phyloP scores from a whole-genome alignment of 2,797 vertebrate genomes.

The Neosalanx taihuensis region DNA sequence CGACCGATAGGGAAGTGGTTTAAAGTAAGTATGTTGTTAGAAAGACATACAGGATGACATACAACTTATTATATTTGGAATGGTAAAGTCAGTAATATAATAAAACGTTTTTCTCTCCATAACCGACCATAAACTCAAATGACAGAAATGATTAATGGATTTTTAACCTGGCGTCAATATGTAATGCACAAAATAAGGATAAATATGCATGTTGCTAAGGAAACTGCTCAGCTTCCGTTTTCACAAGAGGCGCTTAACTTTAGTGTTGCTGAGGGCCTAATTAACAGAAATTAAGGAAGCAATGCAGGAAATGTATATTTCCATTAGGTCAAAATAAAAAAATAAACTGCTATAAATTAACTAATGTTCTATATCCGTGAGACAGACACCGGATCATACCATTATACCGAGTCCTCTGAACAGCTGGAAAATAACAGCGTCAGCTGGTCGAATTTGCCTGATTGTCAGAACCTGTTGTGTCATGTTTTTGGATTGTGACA shows the following conservation, averaged over 20 bases:
- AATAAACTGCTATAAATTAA: neutral
- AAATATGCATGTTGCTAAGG: conserved; percentile 39
- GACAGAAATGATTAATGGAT: too few species aligned
- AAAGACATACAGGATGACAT: neutral
- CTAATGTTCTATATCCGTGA: neutral
- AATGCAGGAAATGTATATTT: neutral
- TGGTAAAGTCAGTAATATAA: too few species aligned
- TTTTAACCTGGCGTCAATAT: neutral
- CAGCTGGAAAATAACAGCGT: neutral
- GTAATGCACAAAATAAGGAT: neutral
- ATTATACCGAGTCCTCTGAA: neutral
- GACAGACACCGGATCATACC: neutral
- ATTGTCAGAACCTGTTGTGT: conserved; percentile 14
- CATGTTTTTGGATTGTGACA: conserved; percentile 17
- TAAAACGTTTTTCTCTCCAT: neutral
- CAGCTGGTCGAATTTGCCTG: conserved; percentile 18
- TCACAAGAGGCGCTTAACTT: conserved; percentile 24
- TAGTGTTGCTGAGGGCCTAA: conserved; percentile 14
- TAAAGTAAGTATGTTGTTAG: neutral
- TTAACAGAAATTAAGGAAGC: conserved; percentile 9
- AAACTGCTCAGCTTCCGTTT: conserved; percentile 22
- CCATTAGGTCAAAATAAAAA: neutral
- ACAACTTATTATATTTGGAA: neutral
- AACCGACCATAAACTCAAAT: too few species aligned
- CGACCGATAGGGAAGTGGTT: neutral